These are phyloP conservation scores for Recurvirostra avosetta DNA, from an alignment of 2,113 vertebrate species.

Conservation along the genomic window DNA sequence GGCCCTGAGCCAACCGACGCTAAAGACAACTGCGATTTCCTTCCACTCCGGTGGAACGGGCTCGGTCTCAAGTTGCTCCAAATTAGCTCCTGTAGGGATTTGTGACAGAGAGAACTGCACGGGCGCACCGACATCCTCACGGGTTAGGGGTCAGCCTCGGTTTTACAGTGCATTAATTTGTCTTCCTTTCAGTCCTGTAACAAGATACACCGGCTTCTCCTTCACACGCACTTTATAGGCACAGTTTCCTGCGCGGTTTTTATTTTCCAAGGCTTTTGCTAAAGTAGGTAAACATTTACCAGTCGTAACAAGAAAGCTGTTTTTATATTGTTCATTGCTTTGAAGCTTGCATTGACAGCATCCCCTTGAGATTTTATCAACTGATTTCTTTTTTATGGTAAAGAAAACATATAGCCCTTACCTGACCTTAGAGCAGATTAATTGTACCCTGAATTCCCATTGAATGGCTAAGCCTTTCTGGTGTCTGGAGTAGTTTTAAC, in stretches of 20 bases:
- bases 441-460: conserved; percentile 18
- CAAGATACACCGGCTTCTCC: background rate
- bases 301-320: background rate
- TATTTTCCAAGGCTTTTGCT: conserved; percentile 21
- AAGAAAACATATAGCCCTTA: conserved; percentile 7
- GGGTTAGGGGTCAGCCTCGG: background rate
- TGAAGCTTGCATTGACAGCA: background rate
- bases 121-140: background rate
- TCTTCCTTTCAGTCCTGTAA: background rate
- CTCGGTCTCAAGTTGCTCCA: background rate
- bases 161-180: background rate
- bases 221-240: background rate
- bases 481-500: conserved; percentile 49
- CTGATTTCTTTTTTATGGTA: conserved; percentile 3
- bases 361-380: conserved; percentile 8
- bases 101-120: background rate
- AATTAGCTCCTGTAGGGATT: background rate
- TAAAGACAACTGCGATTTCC: background rate
- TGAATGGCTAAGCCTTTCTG: conserved; percentile 18
- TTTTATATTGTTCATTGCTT: background rate
- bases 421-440: conserved; percentile 22
- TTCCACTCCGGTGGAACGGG: background rate
- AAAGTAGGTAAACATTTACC: background rate
- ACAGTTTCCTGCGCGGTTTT: background rate
- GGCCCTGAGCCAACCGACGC: background rate